phyloP scores from a whole-genome alignment of 1,140 invertebrate genomes.

The Lepidostoma basale region DNA sequence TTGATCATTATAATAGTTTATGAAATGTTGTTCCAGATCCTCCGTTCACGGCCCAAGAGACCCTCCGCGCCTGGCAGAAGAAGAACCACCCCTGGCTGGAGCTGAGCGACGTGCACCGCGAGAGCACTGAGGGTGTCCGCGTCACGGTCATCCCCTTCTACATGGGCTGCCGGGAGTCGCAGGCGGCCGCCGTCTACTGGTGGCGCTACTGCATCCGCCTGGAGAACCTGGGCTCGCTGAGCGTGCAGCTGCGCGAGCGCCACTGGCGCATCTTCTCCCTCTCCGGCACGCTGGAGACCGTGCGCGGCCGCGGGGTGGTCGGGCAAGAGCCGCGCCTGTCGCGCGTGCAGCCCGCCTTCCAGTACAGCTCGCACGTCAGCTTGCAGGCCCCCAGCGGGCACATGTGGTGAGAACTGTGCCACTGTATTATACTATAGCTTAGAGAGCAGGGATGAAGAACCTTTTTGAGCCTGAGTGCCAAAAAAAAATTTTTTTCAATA shows the following conservation, averaged over 20 bases:
- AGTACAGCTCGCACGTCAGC: slow-evolving; percentile 96
- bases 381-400: slow-evolving; percentile 97
- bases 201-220: slow-evolving; percentile 96
- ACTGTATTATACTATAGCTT: background rate
- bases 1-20: too few relatives aligned
- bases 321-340: slow-evolving; percentile 94
- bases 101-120: slow-evolving; percentile 95
- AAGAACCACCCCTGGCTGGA: slow-evolving; percentile 98
- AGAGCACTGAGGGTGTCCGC: slow-evolving; percentile 94
- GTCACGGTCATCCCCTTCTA: slow-evolving; percentile 98
- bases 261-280: slow-evolving; percentile 97
- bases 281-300: slow-evolving; percentile 93
- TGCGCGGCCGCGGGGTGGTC: slow-evolving; percentile 90
- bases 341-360: slow-evolving; percentile 88
- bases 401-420: slow-evolving; percentile 89
- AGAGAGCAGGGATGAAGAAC: background rate
- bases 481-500: too few relatives aligned
- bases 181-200: slow-evolving; percentile 91
- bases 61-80: slow-evolving; percentile 92
- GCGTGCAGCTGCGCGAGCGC: slow-evolving; percentile 90
- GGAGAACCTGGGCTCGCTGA: slow-evolving; percentile 89
- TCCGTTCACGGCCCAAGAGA: slow-evolving; percentile 87
- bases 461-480: too few relatives aligned
- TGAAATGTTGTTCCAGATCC: slow-evolving; percentile 81
- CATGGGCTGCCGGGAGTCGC: slow-evolving; percentile 90